Evolutionary conservation across 2,888 invertebrate species (phyloP), one percentile per base, ranked within the genome.

Genomic region (Agriopis leucophaearia): DNA sequence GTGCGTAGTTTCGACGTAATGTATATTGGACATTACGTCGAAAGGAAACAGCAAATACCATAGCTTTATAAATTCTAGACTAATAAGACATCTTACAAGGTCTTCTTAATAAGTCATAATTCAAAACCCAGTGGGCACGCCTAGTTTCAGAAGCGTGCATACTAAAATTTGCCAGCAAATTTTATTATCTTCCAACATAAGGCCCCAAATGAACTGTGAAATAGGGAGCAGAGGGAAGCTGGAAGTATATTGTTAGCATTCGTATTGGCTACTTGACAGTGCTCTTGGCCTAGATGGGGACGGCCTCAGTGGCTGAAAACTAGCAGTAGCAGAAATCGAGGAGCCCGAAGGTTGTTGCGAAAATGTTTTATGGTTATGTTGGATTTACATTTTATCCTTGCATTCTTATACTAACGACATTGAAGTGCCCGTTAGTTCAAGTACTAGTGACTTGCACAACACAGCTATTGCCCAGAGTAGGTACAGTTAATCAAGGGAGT

Each of bases 281-380:
- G 62, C 67, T 67, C 62, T 67, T 67, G 62, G 58, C 58, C 52
- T 54, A 63, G 58, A 62, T 42, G 36, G 18, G 40, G 47, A 48
- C 50, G 51, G 36, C 18, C 47, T 52, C 4, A 61, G 59, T 66
- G 40, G 52, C 62, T 67, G 54, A 48, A 63, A 58, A 54, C 48
- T 48, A 54, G 54, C 47, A 45, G 42, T 35, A 48, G 59, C n/a
- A 36, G 58, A 13, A 48, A 35, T 16, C 18, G 51, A 51, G 36
- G 38, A 45, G 57, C n/a, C 38, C 15, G 63, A 67, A 67, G 54
- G 67, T 62, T 63, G 58, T 47, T 42, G 16, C n/a, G 48, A 52
- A 58, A 54, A 36, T 47, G 27, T 50, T 16, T 48, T 47, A 51
- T 54, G 62, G 44, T 66, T 57, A 62, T 62, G 57, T 38, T 38